Base-by-base conservation (phyloP, 2,888 invertebrate species). In the Autographa gamma region DNA sequence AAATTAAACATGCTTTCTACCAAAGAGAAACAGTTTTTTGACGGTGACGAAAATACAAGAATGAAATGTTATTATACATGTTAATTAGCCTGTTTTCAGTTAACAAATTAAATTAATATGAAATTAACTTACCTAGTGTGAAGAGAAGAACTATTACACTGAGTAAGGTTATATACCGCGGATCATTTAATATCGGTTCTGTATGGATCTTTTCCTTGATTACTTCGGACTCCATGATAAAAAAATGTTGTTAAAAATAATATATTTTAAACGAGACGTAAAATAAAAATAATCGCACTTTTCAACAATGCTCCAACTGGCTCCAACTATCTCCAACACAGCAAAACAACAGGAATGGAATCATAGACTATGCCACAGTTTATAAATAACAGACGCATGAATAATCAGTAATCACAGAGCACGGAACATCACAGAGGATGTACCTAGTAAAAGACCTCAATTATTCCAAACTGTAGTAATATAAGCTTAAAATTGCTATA, bases 151-250 rank as follows among this genome's bases (percentile, higher is more conserved):
- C 91, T 73, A 95, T 87, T 68, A 92, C 82, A 86, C 95, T 95
- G 34, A 95, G 88, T 88, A 95, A 88, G 92, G 94, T 95, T 93
- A 95, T 93, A 86, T 95, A 95, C 79, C 93, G 91, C 58, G 94
- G 94, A 83, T 95, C 95, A 76, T 95, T 94, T 60, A 95, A 80
- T 78, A 94, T 87, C 0, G 94, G 95, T 73, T 95, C 93, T 7
- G 94, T 95, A 63, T 94, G 90, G 75, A 95, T 93, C 82, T 93
- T 95, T 84, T 95, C 94, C 79, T 95, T 94, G 25, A 92, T 83
- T 66, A 95, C 95, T 89, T 94, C 94, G 0, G 93, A 86, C 78
- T 95, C 94, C 95, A 95, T 94, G 43, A 52, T 63, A 56, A 5
- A 60, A 0, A 14, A 59, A 18, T 32, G n/a, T 0, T 25, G 31